Base-by-base conservation (phyloP, 2,113 vertebrate genomes). In the Anarhynchus alexandrinus region DNA sequence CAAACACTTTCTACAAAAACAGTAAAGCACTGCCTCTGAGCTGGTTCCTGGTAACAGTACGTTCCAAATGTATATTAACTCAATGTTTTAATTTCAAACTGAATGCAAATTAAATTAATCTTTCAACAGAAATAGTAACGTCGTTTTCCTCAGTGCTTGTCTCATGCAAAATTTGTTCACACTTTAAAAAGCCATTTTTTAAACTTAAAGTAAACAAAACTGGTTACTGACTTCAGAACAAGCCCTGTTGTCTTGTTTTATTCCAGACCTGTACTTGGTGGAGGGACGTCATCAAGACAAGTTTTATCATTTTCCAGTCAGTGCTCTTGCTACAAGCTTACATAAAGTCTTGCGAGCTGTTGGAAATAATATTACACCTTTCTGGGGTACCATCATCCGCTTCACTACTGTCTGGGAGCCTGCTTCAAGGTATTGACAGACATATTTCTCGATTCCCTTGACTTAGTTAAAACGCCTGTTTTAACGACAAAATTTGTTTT, bases 1-100 rank as follows among this genome's bases (percentile, higher is more conserved):
- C 47, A 92, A 96, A 82, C 70, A 85, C 62, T 90, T 86, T 11
- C 82, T 38, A 45, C 32, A 55, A 88, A 71, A 70, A 16, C 74
- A 87, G 65, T 45, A 82, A 92, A 93, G 70, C 94, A 42, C 36
- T 81, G 62, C 64, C 92, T 86, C 79, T 78, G 22, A 82, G 52
- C 59, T 82, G 51, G 62, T 36, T 90, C 71, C 70, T 79, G 70
- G 49, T 71, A 87, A 74, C 25, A 51, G n/a, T 36, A 43, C 5
- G 2, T 64, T 87, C 92, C 42, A 43, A 93, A 84, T 77, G 54
- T 93, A 14, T 91, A 91, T 85, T 54, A 91, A 76, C 62, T 76
- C 54, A 52, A 18, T 11, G 49, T 66, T 94, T 93, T 91, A 27
- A 79, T 85, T 89, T 91, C 27, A 54, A 87, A 57, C 30, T 43